Evolutionary conservation across 2,888 invertebrate species (phyloP).

Genomic region (Eupithecia vulgata): DNA sequence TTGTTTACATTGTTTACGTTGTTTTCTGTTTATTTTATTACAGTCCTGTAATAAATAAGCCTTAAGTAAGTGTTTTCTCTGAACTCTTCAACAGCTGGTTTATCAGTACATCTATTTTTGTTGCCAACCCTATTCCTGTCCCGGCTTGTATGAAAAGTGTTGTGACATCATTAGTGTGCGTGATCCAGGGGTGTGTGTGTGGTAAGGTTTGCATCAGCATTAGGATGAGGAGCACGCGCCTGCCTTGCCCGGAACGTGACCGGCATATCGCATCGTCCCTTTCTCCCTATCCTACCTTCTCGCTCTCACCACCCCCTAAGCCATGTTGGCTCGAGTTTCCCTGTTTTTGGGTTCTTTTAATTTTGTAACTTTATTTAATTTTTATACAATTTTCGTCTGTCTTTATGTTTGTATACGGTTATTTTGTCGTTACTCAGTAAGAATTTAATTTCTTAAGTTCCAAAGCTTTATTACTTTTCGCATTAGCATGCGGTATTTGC

Average conservation of each 20-base stretch:
- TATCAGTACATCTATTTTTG: slow-evolving; percentile 4
- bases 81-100: slow-evolving; percentile 12
- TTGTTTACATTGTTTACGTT: too few species aligned
- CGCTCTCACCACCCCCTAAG: slow-evolving; percentile 75
- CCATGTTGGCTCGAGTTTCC: slow-evolving; percentile 81
- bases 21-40: too few species aligned
- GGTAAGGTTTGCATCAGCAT: slow-evolving; percentile 72
- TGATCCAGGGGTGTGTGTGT: slow-evolving; percentile 66
- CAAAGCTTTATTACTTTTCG: slow-evolving; percentile 37
- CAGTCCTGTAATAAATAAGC: neutral
- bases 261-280: slow-evolving; percentile 81
- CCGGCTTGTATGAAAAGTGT: slow-evolving; percentile 60
- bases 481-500: slow-evolving; percentile 38
- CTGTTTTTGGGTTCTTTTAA: slow-evolving; percentile 81
- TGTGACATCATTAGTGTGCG: slow-evolving; percentile 63
- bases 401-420: slow-evolving; percentile 42
- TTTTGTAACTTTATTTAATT: slow-evolving; percentile 76
- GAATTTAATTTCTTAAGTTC: slow-evolving; percentile 38
- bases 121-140: slow-evolving; percentile 27
- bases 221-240: slow-evolving; percentile 82
- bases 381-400: slow-evolving; percentile 53
- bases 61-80: neutral
- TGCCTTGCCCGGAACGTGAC: slow-evolving; percentile 82
- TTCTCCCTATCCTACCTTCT: slow-evolving; percentile 76
- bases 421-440: slow-evolving; percentile 38